Base-by-base conservation (phyloP, 23 tunicate species). In the Phallusia fumigata region DNA sequence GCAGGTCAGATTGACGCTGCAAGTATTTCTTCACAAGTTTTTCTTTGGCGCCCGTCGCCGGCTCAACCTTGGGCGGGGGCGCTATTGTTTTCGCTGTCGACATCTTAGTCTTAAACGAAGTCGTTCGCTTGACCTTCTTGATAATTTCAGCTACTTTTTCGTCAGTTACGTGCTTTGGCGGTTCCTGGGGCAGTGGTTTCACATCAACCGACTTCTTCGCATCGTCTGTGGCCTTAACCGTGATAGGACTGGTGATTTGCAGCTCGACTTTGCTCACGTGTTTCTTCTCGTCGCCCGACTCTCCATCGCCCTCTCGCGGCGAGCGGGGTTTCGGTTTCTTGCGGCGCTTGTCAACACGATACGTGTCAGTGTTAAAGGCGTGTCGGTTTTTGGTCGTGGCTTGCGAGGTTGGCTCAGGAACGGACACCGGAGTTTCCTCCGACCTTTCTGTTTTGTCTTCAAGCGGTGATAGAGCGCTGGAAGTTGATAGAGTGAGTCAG, bases 351-450 rank as follows among this genome's bases (percentile, higher is more conserved):
- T 53, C 36, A 0, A 86, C 90, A 10, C 90, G 80, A 75, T 86
- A 86, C 26, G 90, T 86, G 80, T 73, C 75, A 1, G 90, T 80
- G 78, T 86, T 78, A 35, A 86, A 79, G 21, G 88, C 80, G 13
- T 30, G 44, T 12, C 87, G 81, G 30, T 10, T 0, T 18, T 45
- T 53, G 31, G 36, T 65, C 0, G 36, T 31, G 0, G 26, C 28
- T 58, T 24, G 15, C 58, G 58, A 51, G 58, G 58, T 24, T 24
- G 69, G 69, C 28, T 13, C 69, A 24, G 69, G 69, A 58, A 58
- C 69, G 11, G 69, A 22, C 28, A 24, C 28, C 11, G 69, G 69
- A 58, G 28, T 24, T 58, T 58, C 69, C 11, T 22, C 13, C 28
- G 69, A 3, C 28, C 15, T 11, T 3, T 58, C 69, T 22, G 28